Evolutionary conservation across 2,888 invertebrate genomes (phyloP).

Genomic region (Archips crataeganus): DNA sequence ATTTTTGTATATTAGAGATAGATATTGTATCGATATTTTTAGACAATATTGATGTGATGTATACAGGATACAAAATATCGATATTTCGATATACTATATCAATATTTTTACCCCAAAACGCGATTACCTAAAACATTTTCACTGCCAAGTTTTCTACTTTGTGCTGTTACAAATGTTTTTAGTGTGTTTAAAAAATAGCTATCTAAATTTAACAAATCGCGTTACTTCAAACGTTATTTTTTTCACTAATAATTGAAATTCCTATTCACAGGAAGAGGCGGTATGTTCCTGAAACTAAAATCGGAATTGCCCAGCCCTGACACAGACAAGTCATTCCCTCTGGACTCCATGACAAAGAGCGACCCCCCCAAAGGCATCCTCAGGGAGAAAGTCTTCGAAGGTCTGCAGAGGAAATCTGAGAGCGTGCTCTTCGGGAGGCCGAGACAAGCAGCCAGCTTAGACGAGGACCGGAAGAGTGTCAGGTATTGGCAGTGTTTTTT

Average conservation of each 20-base stretch:
- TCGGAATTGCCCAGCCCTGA: slow-evolving; percentile 78
- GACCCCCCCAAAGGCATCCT: slow-evolving; percentile 87
- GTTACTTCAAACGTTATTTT: too few species aligned
- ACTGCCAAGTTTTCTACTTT: too few species aligned
- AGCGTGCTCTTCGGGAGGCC: slow-evolving; percentile 59
- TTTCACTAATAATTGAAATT: slow-evolving; percentile 7
- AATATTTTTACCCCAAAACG: too few species aligned
- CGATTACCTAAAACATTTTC: too few species aligned
- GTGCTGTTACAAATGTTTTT: too few species aligned
- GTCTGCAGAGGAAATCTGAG: slow-evolving; percentile 64
- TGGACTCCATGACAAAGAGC: slow-evolving; percentile 76
- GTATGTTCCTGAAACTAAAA: slow-evolving; percentile 72
- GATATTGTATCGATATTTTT: too few species aligned
- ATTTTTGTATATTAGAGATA: too few species aligned
- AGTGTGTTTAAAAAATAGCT: too few species aligned
- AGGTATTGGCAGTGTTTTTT: slow-evolving; percentile 56
- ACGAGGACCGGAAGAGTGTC: slow-evolving; percentile 92
- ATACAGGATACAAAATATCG: too few species aligned
- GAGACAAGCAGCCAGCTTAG: slow-evolving; percentile 79
- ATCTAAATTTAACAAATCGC: too few species aligned
- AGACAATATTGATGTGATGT: too few species aligned
- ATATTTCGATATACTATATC: too few species aligned
- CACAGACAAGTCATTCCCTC: slow-evolving; percentile 72
- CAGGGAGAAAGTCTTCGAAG: slow-evolving; percentile 84
- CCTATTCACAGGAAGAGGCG: slow-evolving; percentile 69